Conservation (phyloP, 2,888 invertebrate genomes). For the Mythimna lalbum region DNA sequence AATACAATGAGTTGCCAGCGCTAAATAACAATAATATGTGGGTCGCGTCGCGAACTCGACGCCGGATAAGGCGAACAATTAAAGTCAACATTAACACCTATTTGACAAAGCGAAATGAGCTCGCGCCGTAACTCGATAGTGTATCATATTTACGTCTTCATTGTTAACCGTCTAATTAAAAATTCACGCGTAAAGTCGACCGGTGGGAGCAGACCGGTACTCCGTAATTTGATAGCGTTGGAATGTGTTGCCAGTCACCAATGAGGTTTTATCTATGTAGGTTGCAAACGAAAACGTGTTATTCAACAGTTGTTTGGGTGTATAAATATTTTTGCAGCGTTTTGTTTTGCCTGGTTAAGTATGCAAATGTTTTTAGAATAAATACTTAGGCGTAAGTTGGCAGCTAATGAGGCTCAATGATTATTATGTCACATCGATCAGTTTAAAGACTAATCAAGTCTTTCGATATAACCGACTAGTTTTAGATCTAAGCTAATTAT, state of each 20-base stretch:
- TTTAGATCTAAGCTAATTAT: conserved; percentile 48
- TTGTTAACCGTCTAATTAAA: conserved; percentile 75
- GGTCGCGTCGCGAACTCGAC: conserved; percentile 83
- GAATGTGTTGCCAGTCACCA: conserved; percentile 76
- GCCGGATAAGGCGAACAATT: conserved; percentile 84
- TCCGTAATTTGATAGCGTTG: conserved; percentile 78
- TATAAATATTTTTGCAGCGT: conserved; percentile 58
- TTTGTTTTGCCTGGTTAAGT: conserved; percentile 48
- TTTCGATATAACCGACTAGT: conserved; percentile 17
- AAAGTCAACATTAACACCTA: conserved; percentile 80
- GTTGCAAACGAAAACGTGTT: conserved; percentile 78
- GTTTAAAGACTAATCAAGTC: conserved; percentile 35
- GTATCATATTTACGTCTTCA: conserved; percentile 72
- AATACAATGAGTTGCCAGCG: conserved; percentile 82
- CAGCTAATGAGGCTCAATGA: conserved; percentile 29
- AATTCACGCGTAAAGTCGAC: conserved; percentile 67
- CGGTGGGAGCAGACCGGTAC: conserved; percentile 70
- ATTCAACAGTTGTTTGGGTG: conserved; percentile 73
- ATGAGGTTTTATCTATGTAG: conserved; percentile 79
- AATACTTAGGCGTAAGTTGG: conserved; percentile 32
- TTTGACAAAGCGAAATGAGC: conserved; percentile 72
- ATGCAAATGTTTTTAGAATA: conserved; percentile 36
- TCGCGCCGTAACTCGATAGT: conserved; percentile 71
- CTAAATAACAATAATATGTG: conserved; percentile 85
- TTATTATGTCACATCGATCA: conserved; percentile 44